Evolutionary conservation across 2,888 invertebrate species (phyloP).

Genomic region (Atethmia centrago): DNA sequence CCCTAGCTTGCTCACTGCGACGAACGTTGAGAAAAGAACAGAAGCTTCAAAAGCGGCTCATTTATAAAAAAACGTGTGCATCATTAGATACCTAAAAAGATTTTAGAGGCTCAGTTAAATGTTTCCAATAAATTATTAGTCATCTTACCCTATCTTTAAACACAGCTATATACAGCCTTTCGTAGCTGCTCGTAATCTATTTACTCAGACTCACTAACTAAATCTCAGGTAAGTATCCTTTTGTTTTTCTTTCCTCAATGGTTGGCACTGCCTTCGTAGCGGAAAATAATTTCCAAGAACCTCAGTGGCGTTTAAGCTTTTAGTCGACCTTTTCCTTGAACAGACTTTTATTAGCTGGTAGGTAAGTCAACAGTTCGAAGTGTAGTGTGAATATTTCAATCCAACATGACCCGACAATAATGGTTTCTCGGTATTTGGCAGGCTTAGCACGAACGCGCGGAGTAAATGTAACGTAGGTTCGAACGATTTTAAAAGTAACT

Average conservation of each 20-base stretch:
- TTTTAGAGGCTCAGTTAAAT: no score
- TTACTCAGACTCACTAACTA: constrained; percentile 14
- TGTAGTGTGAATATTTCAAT: constrained; percentile 31
- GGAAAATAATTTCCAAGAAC: constrained; percentile 12
- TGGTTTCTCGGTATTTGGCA: constrained; percentile 39
- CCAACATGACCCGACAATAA: neutral
- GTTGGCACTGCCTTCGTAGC: constrained; percentile 23
- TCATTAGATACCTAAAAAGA: no score
- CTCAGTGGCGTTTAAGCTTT: constrained; percentile 9
- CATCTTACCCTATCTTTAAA: neutral
- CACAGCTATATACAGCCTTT: neutral
- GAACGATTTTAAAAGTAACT: neutral
- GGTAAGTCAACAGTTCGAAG: neutral
- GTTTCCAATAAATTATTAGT: neutral
- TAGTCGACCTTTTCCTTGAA: constrained; percentile 25
- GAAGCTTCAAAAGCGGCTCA: no score
- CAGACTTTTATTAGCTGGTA: constrained; percentile 1
- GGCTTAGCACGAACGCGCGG: neutral
- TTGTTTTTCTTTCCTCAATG: constrained; percentile 25
- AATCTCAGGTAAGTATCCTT: constrained; percentile 25
- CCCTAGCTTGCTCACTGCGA: no score
- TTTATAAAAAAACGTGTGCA: no score
- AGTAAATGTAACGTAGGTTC: no score
- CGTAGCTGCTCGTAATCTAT: constrained; percentile 18
- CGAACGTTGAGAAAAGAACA: no score